Evolutionary conservation across 2,888 invertebrate species (phyloP), one percentile per base, ranked within the genome.

Genomic region (Halictus quadricinctus): DNA sequence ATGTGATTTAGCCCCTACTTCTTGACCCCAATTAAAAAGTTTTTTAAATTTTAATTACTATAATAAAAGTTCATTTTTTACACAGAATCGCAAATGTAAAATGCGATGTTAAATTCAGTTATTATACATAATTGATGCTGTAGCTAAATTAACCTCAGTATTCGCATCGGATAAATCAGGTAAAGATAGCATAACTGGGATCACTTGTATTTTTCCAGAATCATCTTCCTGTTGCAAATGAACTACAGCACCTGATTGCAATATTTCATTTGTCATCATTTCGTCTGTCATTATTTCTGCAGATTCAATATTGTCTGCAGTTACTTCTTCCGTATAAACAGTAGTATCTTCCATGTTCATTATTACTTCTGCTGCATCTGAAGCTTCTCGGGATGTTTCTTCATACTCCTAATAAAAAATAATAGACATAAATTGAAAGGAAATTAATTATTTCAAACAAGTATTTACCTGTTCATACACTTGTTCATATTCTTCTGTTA

Each of bases 321-420:
- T 93, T 0, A 94, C 94, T 89, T 94, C 94, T 81, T 94, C 94
- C 0, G 94, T 94, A 70, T 94, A 94, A n/a, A 94, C 94, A 50
- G 93, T 91, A 36, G 92, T 92, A 70, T 94, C 94, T 80, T 94
- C 94, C 90, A 94, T 93, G 50, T 89, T 93, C 93, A 94, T 93
- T 70, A 94, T 94, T 21, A 94, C 93, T 86, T 93, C 93, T 10
- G 92, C 92, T 13, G 91, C 92, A 78, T 93, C 93, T 12, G 93
- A 92, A 15, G 92, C 92, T 82, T 94, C 94, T 79, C 92, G 91
- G 10, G 94, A 93, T 7, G 92, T 92, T 70, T 94, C 94, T 81
- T 94, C 94, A 76, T 94, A 94, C 76, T 94, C 93, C 94, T 94
- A 86, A 18, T 43, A 89, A 84, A 79, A 78, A n/a, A n/a, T n/a